Base-by-base conservation (phyloP, 2,113 vertebrate genomes). In the Mohoua ochrocephala region DNA sequence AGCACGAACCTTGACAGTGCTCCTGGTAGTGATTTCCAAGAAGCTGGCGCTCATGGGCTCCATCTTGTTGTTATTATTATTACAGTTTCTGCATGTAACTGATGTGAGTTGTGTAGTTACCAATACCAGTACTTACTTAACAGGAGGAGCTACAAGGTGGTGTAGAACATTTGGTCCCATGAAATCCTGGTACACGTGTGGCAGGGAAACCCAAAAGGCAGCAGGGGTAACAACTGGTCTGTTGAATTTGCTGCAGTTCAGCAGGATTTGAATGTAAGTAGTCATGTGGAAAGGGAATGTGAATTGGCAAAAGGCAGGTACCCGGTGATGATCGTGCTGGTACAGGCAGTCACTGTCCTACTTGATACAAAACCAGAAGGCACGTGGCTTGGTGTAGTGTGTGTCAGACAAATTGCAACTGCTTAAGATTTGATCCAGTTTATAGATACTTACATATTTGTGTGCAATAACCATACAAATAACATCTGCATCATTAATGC, bases 131-230 rank as follows among this genome's bases (percentile, higher is more conserved):
- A 45, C 37, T 86, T 33, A 45, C 37, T 86, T 56, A 84, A n/a
- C 1, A 5, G 0, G 4, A 31, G 33, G 45, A 70, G 47, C 54
- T 77, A 2, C 0, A 5, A 69, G 37, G 54, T 65, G 26, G 4
- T 37, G 26, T n/a, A 44, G 47, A 89, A 45, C n/a, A 10, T 27
- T 70, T 85, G 1, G 3, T 56, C 3, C 1, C 1, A 3, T 49
- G 47, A 71, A 67, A 17, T 18, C 19, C 23, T 57, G 18, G 26
- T 39, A 18, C 2, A 13, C 0, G 0, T 15, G 41, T 13, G 57
- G 54, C 79, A 79, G 61, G 64, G 30, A 56, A 50, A 57, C 16
- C 2, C 37, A 17, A 37, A 73, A 87, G 42, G 26, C 4, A 60
- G 59, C 3, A 15, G 11, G 59, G 20, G 37, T 30, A 47, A 31